A percentile compares a stretch with the other conserved stretches of the same genome.
Conservation (phyloP, 2,113 vertebrate species). For the Mugil cephalus region DNA sequence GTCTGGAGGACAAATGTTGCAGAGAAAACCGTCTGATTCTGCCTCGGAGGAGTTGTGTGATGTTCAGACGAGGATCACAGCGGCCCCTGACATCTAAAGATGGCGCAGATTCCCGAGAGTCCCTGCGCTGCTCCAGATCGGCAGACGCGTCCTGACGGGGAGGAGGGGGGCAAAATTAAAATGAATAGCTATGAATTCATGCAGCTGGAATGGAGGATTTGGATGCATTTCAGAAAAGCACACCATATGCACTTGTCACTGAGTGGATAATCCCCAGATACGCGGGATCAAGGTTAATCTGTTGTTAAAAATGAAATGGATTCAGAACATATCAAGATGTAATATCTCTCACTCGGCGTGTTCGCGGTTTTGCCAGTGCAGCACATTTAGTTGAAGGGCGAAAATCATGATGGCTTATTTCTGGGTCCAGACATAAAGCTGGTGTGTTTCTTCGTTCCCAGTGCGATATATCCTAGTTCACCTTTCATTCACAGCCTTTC, state of each 20-base stretch:
- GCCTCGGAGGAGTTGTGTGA: slow-evolving; percentile 39
- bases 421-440: slow-evolving; percentile 46
- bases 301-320: slow-evolving; percentile 77
- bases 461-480: slow-evolving; percentile 38
- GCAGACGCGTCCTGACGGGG: slow-evolving; percentile 19
- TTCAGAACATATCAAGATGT: slow-evolving; percentile 69
- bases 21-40: slow-evolving; percentile 20
- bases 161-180: neutral
- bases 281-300: slow-evolving; percentile 83
- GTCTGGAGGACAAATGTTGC: slow-evolving; percentile 46
- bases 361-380: slow-evolving; percentile 55
- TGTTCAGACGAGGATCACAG: slow-evolving; percentile 48
- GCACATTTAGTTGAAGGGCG: slow-evolving; percentile 65
- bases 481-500: slow-evolving; percentile 47
- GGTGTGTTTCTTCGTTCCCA: slow-evolving; percentile 1
- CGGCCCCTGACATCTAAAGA: slow-evolving; percentile 53
- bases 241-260: slow-evolving; percentile 79
- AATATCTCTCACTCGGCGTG: slow-evolving; percentile 63
- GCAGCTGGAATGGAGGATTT: slow-evolving; percentile 44
- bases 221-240: slow-evolving; percentile 70
- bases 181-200: slow-evolving; percentile 11
- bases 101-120: slow-evolving; percentile 34
- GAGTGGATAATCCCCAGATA: slow-evolving; percentile 81
- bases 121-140: slow-evolving; percentile 31
- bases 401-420: slow-evolving; percentile 66